phyloP scores from a whole-genome alignment of 2,113 vertebrate genomes.

The Capreolus pygargus region DNA sequence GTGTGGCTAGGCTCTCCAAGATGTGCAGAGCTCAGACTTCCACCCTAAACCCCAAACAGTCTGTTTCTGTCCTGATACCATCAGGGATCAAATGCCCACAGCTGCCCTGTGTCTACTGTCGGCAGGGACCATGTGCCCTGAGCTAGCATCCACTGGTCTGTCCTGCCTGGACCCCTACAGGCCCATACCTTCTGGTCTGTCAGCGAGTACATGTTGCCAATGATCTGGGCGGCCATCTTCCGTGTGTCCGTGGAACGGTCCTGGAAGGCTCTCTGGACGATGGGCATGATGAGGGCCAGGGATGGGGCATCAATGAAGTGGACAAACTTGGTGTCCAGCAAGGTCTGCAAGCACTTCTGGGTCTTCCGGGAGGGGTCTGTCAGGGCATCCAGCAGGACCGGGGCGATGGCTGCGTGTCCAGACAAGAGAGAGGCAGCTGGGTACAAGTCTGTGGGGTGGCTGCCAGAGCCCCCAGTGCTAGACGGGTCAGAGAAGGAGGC shows the following conservation, averaged over 20 bases:
- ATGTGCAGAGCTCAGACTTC: not conserved
- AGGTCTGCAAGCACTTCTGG: conserved; percentile 95
- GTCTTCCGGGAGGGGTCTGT: conserved; percentile 96
- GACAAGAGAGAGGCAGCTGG: conserved; percentile 32
- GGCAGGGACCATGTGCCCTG: not conserved
- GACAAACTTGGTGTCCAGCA: conserved; percentile 98
- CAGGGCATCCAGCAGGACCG: conserved; percentile 94
- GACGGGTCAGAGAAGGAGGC: not conserved
- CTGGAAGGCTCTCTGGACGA: conserved; percentile 97
- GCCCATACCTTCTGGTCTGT: conserved; percentile 95
- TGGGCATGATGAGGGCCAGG: conserved; percentile 98
- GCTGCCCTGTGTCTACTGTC: not conserved
- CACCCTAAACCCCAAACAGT: not conserved
- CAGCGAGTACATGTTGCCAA: conserved; percentile 99
- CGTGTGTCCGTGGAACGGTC: conserved; percentile 98
- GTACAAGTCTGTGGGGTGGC: not conserved
- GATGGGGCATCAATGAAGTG: conserved; percentile 99
- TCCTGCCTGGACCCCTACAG: not conserved
- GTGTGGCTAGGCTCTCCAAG: not conserved
- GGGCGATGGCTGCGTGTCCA: conserved; percentile 89
- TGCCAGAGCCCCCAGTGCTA: not conserved
- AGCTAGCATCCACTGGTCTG: not conserved
- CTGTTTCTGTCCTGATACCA: not conserved
- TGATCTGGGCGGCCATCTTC: conserved; percentile 99
- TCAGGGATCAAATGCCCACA: not conserved